Evolutionary conservation across 1,140 invertebrate genomes (phyloP), one percentile per base, ranked within the genome.

Genomic region (Drosophila mauritiana): DNA sequence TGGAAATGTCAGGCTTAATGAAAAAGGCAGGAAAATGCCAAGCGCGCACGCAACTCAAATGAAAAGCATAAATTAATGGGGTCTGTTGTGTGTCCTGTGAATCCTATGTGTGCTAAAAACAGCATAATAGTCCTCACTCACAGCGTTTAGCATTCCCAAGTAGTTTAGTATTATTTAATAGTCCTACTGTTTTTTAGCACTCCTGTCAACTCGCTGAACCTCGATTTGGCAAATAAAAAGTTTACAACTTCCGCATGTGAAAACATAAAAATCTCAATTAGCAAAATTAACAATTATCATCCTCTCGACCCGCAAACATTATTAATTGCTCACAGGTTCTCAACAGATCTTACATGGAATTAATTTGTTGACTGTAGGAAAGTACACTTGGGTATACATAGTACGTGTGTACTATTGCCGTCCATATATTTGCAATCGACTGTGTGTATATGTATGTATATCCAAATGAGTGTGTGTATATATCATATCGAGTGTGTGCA

Each of bases 341-440:
- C 45, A 31, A 70, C 42, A 57, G 43, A 49, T 57, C 65, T 49
- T 72, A 72, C 68, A 57, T 25, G 64, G 52, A 72, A 72, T 70
- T 72, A 72, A 70, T 72, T 69, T 70, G 68, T 72, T 72, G 42
- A 70, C 68, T 70, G 27, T 40, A 70, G 36, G 52, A 72, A 49
- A 72, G 64, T 42, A 27, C 20, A 49, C 64, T 70, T 13, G 52
- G 10, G 48, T 57, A 56, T 22, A 22, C 20, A 22, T 49, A 70
- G 17, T 37, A 51, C 15, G 34, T 22, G 17, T 34, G 4, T 25
- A 12, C 12, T 27, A 64, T 2, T 11, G 17, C 3, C 15, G 4
- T 45, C 31, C 31, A 25, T 36, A 45, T 12, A 13, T 45, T 3
- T 7, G 34, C 34, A 34, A 34, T 34, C 37, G 37, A 31, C 8